These are phyloP conservation scores for Clarias macrocephalus DNA, from an alignment of 2,113 vertebrate species.

Conservation along the genomic window DNA sequence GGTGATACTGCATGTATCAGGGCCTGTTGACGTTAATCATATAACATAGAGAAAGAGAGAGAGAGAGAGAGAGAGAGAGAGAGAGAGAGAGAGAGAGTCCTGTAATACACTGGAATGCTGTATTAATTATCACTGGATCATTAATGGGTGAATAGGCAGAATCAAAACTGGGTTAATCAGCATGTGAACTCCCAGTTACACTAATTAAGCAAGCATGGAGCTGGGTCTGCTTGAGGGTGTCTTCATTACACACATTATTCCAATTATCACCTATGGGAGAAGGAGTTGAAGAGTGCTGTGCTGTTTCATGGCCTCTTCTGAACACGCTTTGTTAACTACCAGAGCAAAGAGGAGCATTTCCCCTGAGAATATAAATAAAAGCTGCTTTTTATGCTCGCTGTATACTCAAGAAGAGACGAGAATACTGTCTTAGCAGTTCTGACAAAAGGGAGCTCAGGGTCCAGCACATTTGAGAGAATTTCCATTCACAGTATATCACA, in stretches of 20 bases:
- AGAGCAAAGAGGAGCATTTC: conserved; percentile 49
- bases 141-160: conserved; percentile 50
- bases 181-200: conserved; percentile 45
- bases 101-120: conserved; percentile 6
- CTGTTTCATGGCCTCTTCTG: conserved; percentile 36
- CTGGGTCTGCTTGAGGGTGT: conserved; percentile 40
- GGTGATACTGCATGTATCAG: conserved; percentile 43
- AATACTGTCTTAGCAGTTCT: not conserved
- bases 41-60: not conserved
- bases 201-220: conserved; percentile 50
- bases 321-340: conserved; percentile 55
- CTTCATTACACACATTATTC: conserved; percentile 42
- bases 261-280: conserved; percentile 51
- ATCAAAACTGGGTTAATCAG: conserved; percentile 51
- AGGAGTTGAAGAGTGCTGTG: conserved; percentile 23
- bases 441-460: not conserved
- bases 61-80: no score
- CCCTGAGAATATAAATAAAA: conserved; percentile 9
- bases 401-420: not conserved
- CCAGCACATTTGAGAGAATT: not conserved
- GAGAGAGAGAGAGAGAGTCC: not conserved
- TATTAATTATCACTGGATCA: conserved; percentile 49
- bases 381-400: not conserved
- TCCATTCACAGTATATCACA: not conserved
- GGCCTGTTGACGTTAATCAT: conserved; percentile 41